phyloP scores from a whole-genome alignment of 2,888 invertebrate species.

The Tachina grossa region DNA sequence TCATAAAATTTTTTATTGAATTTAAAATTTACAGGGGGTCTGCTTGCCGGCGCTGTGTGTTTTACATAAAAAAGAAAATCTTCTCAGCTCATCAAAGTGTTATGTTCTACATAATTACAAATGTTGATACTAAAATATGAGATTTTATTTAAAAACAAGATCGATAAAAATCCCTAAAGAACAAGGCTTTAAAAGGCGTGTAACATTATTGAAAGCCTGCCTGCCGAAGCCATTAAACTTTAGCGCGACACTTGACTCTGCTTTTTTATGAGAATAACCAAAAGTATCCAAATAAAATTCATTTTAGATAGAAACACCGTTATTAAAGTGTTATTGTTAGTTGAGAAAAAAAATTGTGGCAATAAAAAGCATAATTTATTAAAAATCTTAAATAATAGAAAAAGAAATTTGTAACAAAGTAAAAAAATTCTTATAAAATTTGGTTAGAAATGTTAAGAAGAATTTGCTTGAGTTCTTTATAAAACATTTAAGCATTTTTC shows the following conservation, averaged over 20 bases:
- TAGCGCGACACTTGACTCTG: neutral
- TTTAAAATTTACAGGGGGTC: constrained; percentile 8
- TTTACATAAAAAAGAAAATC: neutral
- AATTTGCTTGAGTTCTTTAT: neutral
- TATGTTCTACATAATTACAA: constrained; percentile 18
- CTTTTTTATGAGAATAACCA: constrained; percentile 1
- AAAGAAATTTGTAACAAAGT: constrained; percentile 1
- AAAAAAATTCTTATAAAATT: neutral
- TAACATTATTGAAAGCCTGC: constrained; percentile 5
- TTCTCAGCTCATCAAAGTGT: neutral
- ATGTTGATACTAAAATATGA: constrained; percentile 16
- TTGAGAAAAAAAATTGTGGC: neutral
- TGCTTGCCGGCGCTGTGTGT: neutral
- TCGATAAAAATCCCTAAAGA: neutral
- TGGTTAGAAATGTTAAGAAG: neutral
- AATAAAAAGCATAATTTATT: constrained; percentile 8
- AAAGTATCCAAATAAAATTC: neutral
- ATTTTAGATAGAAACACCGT: neutral
- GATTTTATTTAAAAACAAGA: neutral
- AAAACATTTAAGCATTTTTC: neutral
- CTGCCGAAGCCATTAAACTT: neutral
- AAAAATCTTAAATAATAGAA: neutral
- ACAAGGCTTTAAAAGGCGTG: neutral
- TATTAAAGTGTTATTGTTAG: constrained; percentile 14
- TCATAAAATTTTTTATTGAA: constrained; percentile 15